phyloP scores from a whole-genome alignment of 2,888 invertebrate genomes.

The Chrysolina americana region DNA sequence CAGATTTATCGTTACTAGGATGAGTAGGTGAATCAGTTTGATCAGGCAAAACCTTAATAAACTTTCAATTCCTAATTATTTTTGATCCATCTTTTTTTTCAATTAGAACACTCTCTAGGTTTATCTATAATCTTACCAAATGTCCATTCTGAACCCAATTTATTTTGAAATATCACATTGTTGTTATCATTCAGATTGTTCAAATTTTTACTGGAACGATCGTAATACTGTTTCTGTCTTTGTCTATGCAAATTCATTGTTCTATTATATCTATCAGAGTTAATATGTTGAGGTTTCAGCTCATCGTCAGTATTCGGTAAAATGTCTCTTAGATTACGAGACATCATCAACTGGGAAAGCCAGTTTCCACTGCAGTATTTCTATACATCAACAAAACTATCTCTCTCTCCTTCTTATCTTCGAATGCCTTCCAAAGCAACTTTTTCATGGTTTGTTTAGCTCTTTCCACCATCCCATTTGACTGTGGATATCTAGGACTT shows the following conservation, averaged over 20 bases:
- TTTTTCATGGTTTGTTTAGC: too few relatives aligned
- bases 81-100: neutral
- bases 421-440: slow-evolving; percentile 24
- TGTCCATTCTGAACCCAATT: neutral
- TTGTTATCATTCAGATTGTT: neutral
- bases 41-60: too few relatives aligned
- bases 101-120: neutral
- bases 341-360: slow-evolving; percentile 27
- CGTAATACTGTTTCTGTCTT: slow-evolving; percentile 20
- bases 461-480: too few relatives aligned
- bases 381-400: slow-evolving; percentile 37
- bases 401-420: slow-evolving; percentile 34
- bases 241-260: neutral
- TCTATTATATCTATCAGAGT: slow-evolving; percentile 2
- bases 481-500: slow-evolving; percentile 39
- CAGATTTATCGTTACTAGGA: too few relatives aligned
- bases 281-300: slow-evolving; percentile 79
- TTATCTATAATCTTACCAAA: slow-evolving; percentile 6
- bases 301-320: slow-evolving; percentile 75
- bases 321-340: slow-evolving; percentile 38
- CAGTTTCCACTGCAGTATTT: slow-evolving; percentile 20
- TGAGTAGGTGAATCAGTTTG: too few relatives aligned
- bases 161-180: neutral
- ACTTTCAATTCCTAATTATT: too few relatives aligned
- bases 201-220: slow-evolving; percentile 1